Percentiles rank a stretch among this genome's conserved stretches.
Evolutionary conservation across 2,113 vertebrate species (phyloP).

Genomic region (Podarcis raffonei): DNA sequence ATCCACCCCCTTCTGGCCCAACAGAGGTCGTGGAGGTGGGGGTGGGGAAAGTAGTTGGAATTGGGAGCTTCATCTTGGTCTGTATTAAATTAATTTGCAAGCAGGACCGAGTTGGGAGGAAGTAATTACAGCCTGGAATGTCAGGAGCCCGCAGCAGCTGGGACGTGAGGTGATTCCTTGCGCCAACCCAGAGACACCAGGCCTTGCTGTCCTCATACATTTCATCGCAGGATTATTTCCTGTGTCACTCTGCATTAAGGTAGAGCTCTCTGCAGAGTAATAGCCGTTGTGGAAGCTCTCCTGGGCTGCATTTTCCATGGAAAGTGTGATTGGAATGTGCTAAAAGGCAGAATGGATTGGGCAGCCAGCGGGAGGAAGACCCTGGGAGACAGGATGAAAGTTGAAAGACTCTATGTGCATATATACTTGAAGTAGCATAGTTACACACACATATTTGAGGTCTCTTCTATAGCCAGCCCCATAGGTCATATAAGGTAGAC

Average conservation of each 20-base stretch:
- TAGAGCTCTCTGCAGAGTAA: background rate
- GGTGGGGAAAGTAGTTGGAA: background rate
- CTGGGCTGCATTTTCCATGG: background rate
- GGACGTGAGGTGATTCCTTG: background rate
- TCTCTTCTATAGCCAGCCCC: background rate
- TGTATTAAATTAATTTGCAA: background rate
- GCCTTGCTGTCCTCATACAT: background rate
- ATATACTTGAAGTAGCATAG: background rate
- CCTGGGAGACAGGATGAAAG: accelerated
- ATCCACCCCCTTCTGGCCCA: background rate
- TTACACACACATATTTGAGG: accelerated
- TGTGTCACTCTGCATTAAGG: background rate
- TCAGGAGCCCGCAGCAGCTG: accelerated
- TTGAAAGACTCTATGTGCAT: background rate
- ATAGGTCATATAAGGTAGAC: background rate
- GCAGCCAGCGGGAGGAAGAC: background rate
- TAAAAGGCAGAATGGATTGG: background rate
- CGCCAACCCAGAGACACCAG: background rate
- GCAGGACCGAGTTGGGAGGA: background rate
- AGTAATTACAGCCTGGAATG: background rate
- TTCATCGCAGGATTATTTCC: background rate
- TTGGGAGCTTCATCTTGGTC: background rate
- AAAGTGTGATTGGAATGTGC: background rate
- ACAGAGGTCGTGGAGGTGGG: background rate
- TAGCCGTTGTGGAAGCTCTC: background rate